phyloP scores from a whole-genome alignment of 2,797 vertebrate species.

The Hyperoplus immaculatus region DNA sequence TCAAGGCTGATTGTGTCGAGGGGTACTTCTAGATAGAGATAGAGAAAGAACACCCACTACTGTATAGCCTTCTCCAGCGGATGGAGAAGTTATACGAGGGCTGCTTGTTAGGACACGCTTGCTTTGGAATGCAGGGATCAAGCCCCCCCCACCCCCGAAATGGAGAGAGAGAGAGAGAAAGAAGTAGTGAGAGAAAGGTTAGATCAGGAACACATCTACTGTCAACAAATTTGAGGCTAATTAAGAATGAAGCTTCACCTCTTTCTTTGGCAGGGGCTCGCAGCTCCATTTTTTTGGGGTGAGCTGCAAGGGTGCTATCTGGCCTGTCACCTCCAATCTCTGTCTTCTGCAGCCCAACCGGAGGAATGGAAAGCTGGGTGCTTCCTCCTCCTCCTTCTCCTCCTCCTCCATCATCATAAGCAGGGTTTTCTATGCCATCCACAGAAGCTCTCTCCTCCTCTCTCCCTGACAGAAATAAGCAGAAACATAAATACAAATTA shows the following conservation, averaged over 20 bases:
- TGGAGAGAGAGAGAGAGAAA: slow-evolving; percentile 45
- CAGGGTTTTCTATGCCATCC: slow-evolving; percentile 91
- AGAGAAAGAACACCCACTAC: slow-evolving; percentile 83
- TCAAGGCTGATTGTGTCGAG: slow-evolving; percentile 83
- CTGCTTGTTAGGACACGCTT: slow-evolving; percentile 79
- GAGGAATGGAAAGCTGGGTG: slow-evolving; percentile 86
- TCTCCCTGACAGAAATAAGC: slow-evolving; percentile 81
- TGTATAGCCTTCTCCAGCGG: slow-evolving; percentile 66
- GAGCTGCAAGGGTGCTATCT: slow-evolving; percentile 93
- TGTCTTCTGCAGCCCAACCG: slow-evolving; percentile 86
- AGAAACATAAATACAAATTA: slow-evolving; percentile 60
- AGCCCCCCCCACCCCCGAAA: slow-evolving; percentile 48
- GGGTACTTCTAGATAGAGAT: slow-evolving; percentile 82
- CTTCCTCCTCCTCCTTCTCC: slow-evolving; percentile 75
- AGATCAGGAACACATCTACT: slow-evolving; percentile 85
- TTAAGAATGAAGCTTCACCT: slow-evolving; percentile 94
- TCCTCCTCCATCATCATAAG: slow-evolving; percentile 77
- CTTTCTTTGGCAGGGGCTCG: slow-evolving; percentile 89
- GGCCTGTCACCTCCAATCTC: slow-evolving; percentile 91
- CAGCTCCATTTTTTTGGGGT: slow-evolving; percentile 89
- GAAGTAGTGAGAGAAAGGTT: slow-evolving; percentile 80
- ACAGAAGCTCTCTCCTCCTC: slow-evolving; percentile 82
- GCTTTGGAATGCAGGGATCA: slow-evolving; percentile 80
- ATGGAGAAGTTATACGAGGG: slow-evolving; percentile 77
- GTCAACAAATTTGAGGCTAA: slow-evolving; percentile 89